Evolutionary conservation across 2,888 invertebrate genomes (phyloP), one percentile per base, ranked within the genome.

Genomic region (Pollenia griseotomentosa): DNA sequence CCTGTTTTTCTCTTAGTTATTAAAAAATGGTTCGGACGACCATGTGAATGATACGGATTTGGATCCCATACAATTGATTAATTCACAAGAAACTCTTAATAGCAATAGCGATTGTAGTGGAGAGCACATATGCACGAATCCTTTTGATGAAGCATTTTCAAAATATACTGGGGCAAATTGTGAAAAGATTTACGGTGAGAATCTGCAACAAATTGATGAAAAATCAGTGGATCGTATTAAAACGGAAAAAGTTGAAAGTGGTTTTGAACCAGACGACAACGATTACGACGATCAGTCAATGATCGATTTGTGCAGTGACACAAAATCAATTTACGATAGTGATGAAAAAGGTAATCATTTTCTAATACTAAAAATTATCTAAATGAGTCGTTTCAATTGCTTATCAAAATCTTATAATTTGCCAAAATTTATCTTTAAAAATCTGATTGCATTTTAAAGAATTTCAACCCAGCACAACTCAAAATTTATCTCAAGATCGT

Each of bases 201-300:
- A 71, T 61, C 63, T 77, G 59, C 57, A 79, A 51, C 16, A 51
- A 55, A 55, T 55, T 59, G 53, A 71, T 16, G 59, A 75, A 5
- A 74, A 82, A 66, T n/a, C 80, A 7, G 53, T 46, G 11, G 59
- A 59, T 14, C 40, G 48, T 0, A 44, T 79, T 19, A 65, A 70
- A n/a, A 53, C 63, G 40, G 80, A 73, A 75, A 66, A 79, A 40
- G 48, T 77, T 16, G 80, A 83, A 40, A 75, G 75, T 68, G 71
- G 84, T 46, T 77, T 74, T 65, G 78, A 74, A 12, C 77, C 83
- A n/a, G 86, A 86, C 51, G 88, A 88, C 42, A 79, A 86, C 65
- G 87, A 89, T 23, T 88, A 87, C 53, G 87, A 89, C 44, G 89
- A 89, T 79, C 87, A 89, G 5, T 87, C 88, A 10, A 88, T 89